Evolutionary conservation across 2,797 vertebrate species (phyloP).

Genomic region (Pangasius sanitwongsei): DNA sequence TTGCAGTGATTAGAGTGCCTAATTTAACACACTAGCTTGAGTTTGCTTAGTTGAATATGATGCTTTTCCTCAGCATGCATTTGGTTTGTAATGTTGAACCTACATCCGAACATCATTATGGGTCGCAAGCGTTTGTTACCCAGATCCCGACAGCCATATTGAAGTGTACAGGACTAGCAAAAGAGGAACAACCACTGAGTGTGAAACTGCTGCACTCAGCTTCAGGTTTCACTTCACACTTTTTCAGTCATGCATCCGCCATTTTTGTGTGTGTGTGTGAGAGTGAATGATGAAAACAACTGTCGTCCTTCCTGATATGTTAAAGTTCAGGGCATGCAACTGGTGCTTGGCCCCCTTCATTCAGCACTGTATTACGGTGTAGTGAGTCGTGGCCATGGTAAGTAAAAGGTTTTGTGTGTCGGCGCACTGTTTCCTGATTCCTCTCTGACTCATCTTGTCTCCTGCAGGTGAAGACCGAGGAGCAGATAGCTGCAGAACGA

Average conservation of each 20-base stretch:
- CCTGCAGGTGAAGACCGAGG: slow-evolving; percentile 88
- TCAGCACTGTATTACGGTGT: background rate
- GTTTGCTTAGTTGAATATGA: background rate
- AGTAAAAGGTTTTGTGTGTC: slow-evolving; percentile 16
- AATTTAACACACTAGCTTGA: background rate
- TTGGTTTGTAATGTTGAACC: background rate
- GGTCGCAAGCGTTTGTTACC: background rate
- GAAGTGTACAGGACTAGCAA: background rate
- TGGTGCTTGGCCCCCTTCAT: background rate
- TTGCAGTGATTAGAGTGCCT: background rate
- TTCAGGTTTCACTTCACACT: slow-evolving; percentile 41
- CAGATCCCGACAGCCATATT: background rate
- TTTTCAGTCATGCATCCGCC: background rate
- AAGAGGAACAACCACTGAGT: slow-evolving; percentile 28
- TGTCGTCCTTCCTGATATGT: slow-evolving; percentile 6
- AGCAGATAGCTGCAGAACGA: slow-evolving; percentile 88
- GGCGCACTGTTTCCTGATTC: background rate
- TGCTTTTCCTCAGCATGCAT: background rate
- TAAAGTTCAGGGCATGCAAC: background rate
- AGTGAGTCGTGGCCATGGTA: slow-evolving; percentile 10
- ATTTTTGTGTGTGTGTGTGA: background rate
- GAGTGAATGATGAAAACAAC: background rate
- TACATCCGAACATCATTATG: background rate
- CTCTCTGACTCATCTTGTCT: slow-evolving; percentile 23
- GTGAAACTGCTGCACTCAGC: slow-evolving; percentile 6